These are phyloP conservation scores for Colius striatus DNA, from an alignment of 2,113 vertebrate species.

Conservation along the genomic window DNA sequence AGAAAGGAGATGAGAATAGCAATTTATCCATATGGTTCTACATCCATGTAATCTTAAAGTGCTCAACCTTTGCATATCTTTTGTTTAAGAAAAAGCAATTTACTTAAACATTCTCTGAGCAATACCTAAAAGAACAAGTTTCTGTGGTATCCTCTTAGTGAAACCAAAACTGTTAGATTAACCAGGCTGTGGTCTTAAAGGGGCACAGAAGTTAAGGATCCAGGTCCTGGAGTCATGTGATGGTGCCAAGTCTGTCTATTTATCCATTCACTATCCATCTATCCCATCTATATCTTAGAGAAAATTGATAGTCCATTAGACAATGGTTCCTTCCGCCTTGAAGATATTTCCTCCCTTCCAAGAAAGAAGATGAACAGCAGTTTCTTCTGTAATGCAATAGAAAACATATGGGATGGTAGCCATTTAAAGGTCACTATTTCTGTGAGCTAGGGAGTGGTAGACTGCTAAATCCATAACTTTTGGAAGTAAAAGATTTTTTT, in stretches of 20 bases:
- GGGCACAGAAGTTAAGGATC: not conserved
- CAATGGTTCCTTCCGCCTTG: not conserved
- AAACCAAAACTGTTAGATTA: not conserved
- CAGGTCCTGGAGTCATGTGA: not conserved
- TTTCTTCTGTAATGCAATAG: not conserved
- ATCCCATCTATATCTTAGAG: not conserved
- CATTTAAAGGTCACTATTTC: not conserved
- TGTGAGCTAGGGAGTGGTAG: not conserved
- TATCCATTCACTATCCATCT: not conserved
- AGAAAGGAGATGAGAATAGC: not conserved
- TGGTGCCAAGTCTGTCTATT: not conserved
- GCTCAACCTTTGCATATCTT: not conserved
- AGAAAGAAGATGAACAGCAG: not conserved
- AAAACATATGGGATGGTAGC: not conserved
- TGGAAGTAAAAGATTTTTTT: not conserved
- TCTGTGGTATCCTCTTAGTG: not conserved
- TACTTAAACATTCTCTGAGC: not conserved
- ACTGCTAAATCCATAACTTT: not conserved
- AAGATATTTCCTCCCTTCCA: not conserved
- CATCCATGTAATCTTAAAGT: not conserved
- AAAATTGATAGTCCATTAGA: constrained; percentile 3
- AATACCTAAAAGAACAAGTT: not conserved
- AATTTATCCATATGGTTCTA: not conserved
- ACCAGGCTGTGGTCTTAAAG: not conserved
- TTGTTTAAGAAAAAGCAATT: not conserved